Evolutionary conservation across 2,113 vertebrate genomes (phyloP).

Genomic region (Xyrauchen texanus): DNA sequence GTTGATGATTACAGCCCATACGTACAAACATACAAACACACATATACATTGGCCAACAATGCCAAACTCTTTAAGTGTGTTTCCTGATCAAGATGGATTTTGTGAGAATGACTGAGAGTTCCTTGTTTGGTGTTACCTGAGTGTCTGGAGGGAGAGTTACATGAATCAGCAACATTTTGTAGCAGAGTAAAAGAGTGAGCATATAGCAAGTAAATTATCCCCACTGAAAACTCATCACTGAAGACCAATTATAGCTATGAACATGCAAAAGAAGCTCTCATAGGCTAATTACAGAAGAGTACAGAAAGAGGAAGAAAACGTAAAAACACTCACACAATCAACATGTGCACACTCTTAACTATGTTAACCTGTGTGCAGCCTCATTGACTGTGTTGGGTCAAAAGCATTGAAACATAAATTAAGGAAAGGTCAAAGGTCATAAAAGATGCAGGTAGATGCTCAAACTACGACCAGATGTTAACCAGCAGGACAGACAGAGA

Average conservation of each 20-base stretch:
- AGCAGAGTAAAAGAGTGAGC: not conserved
- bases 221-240: conserved; percentile 1
- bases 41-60: not conserved
- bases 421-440: conserved; percentile 23
- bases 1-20: not conserved
- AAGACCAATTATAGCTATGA: conserved; percentile 20
- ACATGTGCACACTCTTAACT: conserved; percentile 28
- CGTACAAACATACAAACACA: conserved; percentile 10
- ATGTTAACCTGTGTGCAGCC: conserved; percentile 12
- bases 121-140: not conserved
- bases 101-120: not conserved
- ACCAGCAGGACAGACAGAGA: not conserved
- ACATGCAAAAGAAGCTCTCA: conserved; percentile 9
- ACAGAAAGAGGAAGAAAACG: not conserved
- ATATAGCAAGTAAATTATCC: not conserved
- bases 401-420: conserved; percentile 23
- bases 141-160: not conserved
- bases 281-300: not conserved
- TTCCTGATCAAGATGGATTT: not conserved
- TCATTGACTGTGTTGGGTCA: conserved; percentile 14
- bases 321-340: conserved; percentile 2
- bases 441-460: conserved; percentile 31
- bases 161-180: not conserved
- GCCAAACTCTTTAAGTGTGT: not conserved
- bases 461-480: conserved; percentile 24